Evolutionary conservation across 2,113 vertebrate genomes (phyloP).

Genomic region (Solea solea): DNA sequence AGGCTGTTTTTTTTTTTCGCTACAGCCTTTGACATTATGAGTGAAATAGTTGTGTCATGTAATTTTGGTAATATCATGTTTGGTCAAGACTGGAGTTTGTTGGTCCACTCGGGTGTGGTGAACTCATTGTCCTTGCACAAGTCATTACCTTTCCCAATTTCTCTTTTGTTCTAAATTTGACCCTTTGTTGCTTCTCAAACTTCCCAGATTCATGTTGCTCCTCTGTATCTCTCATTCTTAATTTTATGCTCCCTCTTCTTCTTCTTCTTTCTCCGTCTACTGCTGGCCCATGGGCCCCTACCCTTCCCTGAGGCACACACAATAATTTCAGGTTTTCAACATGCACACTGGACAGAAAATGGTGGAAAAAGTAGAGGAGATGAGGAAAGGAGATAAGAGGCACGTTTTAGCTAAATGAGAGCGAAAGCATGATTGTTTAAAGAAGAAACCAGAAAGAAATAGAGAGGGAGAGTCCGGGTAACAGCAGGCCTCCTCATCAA

Average conservation of each 20-base stretch:
- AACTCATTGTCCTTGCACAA: conserved; percentile 44
- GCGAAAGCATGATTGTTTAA: neutral
- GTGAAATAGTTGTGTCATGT: conserved; percentile 42
- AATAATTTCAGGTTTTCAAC: conserved; percentile 51
- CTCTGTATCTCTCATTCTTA: conserved; percentile 7
- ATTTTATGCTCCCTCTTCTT: conserved; percentile 12
- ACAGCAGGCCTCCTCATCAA: conserved; percentile 15
- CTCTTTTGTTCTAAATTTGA: neutral
- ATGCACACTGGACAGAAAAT: conserved; percentile 2
- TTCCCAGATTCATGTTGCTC: conserved; percentile 2
- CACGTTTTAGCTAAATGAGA: conserved; percentile 3
- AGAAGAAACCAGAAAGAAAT: neutral
- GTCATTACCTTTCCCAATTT: conserved; percentile 10
- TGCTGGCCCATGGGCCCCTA: conserved; percentile 36
- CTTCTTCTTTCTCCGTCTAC: conserved; percentile 27
- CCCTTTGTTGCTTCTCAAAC: neutral
- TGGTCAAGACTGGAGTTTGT: conserved; percentile 19
- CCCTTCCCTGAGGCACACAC: conserved; percentile 51
- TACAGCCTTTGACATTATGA: conserved; percentile 20
- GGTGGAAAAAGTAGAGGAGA: conserved; percentile 9
- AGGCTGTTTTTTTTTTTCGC: neutral
- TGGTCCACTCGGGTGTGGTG: conserved; percentile 48
- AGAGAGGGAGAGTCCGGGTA: neutral
- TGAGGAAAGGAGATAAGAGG: conserved; percentile 30
- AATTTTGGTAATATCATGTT: conserved; percentile 30